phyloP scores from a whole-genome alignment of 1,140 invertebrate species.

The Drosophila tristis region DNA sequence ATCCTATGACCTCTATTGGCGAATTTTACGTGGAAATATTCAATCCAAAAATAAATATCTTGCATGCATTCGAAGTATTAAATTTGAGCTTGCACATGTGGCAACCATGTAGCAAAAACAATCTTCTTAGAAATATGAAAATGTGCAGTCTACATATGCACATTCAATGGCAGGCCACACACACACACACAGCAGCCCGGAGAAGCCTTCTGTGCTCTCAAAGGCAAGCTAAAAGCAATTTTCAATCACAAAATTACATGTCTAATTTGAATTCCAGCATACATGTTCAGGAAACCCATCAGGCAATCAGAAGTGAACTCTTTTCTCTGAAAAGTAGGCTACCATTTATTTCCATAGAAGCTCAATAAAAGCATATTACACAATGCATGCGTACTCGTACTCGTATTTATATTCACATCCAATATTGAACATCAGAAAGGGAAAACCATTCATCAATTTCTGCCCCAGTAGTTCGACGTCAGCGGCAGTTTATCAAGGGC shows the following conservation, averaged over 20 bases:
- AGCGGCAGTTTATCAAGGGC: conserved; percentile 38
- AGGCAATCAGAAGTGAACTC: no score
- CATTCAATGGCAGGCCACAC: no score
- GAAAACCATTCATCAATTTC: conserved; percentile 62
- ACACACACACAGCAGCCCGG: no score
- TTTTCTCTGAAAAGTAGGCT: conserved; percentile 41
- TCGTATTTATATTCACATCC: conserved; percentile 17
- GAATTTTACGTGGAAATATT: neutral
- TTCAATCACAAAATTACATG: neutral
- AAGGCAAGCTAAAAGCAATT: no score
- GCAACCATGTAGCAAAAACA: no score
- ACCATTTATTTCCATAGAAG: conserved; percentile 20
- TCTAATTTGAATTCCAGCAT: neutral
- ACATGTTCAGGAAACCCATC: no score
- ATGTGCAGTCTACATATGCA: no score
- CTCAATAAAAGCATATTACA: conserved; percentile 18
- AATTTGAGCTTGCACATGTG: no score
- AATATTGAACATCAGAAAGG: conserved; percentile 12
- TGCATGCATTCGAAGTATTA: neutral
- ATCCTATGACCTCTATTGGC: conserved; percentile 7
- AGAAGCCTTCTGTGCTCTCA: no score
- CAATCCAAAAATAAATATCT: neutral
- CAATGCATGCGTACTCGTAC: conserved; percentile 9
- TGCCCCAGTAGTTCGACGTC: conserved; percentile 20
- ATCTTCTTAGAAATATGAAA: no score